Evolutionary conservation across 2,113 vertebrate species (phyloP).

Genomic region (Gymnorhina tibicen): DNA sequence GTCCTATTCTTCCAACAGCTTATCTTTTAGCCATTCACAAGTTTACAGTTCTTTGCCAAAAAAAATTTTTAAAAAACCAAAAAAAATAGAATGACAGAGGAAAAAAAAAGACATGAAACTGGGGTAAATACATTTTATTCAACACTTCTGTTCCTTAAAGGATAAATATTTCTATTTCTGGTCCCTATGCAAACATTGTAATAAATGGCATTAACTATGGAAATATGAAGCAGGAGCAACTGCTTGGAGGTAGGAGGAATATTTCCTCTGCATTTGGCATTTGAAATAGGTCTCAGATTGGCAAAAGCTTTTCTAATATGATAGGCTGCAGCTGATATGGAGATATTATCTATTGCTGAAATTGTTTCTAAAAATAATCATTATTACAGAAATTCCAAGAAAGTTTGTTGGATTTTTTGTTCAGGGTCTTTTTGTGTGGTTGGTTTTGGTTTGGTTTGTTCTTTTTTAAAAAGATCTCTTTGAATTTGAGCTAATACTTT

Average conservation of each 20-base stretch:
- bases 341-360: background rate
- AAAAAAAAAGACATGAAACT: background rate
- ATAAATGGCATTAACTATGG: background rate
- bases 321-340: conserved; percentile 43
- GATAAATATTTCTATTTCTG: background rate
- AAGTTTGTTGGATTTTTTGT: background rate
- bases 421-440: background rate
- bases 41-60: fast-evolving
- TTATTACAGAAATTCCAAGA: background rate
- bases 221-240: conserved; percentile 18
- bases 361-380: background rate
- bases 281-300: background rate
- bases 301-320: conserved; percentile 33
- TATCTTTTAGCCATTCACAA: background rate
- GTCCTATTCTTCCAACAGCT: background rate
- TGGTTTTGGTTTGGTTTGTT: background rate
- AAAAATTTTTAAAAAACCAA: fast-evolving
- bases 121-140: background rate
- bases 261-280: background rate
- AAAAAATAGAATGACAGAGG: background rate
- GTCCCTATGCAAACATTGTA: background rate
- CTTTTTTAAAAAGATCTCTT: background rate
- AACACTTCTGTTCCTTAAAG: background rate
- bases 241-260: background rate
- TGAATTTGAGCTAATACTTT: background rate